Evolutionary conservation across 2,888 invertebrate species (phyloP).

Genomic region (Caenorhabditis virilis): DNA sequence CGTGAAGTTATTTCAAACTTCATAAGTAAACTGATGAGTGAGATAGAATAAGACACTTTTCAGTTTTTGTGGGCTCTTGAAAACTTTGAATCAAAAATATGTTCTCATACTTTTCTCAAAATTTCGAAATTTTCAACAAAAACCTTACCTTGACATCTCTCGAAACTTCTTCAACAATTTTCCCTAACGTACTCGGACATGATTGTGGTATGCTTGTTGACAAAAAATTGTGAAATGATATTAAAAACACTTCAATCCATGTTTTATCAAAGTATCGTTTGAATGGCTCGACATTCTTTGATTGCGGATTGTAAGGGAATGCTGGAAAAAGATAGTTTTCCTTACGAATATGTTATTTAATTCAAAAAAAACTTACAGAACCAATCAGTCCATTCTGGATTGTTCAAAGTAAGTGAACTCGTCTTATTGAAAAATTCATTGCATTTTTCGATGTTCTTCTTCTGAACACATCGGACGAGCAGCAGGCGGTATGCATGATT

Average conservation of each 20-base stretch:
- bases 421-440: constrained; percentile 59
- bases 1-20: too few relatives aligned
- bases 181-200: constrained; percentile 36
- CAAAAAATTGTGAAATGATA: constrained; percentile 88
- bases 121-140: neutral
- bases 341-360: too few relatives aligned
- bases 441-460: constrained; percentile 75
- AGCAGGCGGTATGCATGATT: constrained; percentile 86
- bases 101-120: neutral
- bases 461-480: constrained; percentile 83
- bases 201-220: constrained; percentile 80
- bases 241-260: constrained; percentile 91
- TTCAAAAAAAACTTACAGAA: constrained; percentile 46
- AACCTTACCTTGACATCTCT: constrained; percentile 18
- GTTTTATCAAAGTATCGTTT: constrained; percentile 86
- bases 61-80: too few relatives aligned
- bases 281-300: constrained; percentile 87
- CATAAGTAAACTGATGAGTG: too few relatives aligned
- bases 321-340: too few relatives aligned
- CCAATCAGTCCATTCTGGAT: constrained; percentile 63
- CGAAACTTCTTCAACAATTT: constrained; percentile 41
- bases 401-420: constrained; percentile 46
- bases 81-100: too few relatives aligned
- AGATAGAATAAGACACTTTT: too few relatives aligned
- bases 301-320: constrained; percentile 86